A percentile compares a stretch with the other conserved stretches of the same genome.
Evolutionary conservation across 2,888 invertebrate species (phyloP).

Genomic region (Noctua comes): DNA sequence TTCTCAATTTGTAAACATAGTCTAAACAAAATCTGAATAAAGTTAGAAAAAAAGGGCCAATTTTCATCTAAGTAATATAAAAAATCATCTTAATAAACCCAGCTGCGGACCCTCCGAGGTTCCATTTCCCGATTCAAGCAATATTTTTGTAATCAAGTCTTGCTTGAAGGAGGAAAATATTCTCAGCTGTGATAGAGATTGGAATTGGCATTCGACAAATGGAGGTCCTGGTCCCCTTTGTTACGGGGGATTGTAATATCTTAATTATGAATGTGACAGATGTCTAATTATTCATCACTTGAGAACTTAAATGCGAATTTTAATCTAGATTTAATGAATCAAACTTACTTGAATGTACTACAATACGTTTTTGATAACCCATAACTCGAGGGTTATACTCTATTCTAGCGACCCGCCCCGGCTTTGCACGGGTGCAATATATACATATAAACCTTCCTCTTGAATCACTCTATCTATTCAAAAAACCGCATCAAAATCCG

Average conservation of each 20-base stretch:
- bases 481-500: too few species aligned
- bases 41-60: neutral
- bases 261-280: constrained; percentile 14
- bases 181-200: neutral
- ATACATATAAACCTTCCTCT: too few species aligned
- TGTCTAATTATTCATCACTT: neutral
- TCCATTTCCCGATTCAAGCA: constrained; percentile 19
- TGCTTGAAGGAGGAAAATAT: neutral
- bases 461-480: too few species aligned
- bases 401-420: too few species aligned
- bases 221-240: neutral
- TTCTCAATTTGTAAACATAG: neutral
- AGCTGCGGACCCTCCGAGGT: neutral
- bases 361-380: too few species aligned
- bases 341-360: too few species aligned
- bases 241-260: constrained; percentile 4
- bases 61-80: neutral
- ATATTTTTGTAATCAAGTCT: constrained; percentile 37
- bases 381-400: too few species aligned
- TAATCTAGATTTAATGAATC: too few species aligned
- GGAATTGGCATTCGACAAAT: constrained; percentile 21
- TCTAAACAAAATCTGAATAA: neutral
- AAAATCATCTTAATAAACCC: neutral
- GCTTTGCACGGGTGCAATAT: too few species aligned
- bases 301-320: too few species aligned